Percentiles rank a stretch among this genome's conserved stretches.
Conservation (phyloP, 2,797 vertebrate species). For the Heliangelus exortis region DNA sequence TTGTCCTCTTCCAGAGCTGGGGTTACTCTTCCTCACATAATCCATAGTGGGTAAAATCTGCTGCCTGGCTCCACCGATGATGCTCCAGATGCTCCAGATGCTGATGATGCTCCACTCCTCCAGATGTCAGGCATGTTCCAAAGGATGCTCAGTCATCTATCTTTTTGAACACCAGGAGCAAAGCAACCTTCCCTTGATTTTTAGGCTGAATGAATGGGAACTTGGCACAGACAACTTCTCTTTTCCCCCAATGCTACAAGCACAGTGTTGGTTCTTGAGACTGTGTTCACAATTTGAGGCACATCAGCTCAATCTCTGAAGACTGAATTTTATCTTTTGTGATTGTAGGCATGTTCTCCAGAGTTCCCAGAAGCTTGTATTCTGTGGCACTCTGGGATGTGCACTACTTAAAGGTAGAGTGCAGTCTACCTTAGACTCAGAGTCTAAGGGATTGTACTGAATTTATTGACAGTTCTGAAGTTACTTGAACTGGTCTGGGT, state of each 20-base stretch:
- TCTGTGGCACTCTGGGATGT: background rate
- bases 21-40: background rate
- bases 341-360: rapidly evolving
- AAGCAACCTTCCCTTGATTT: background rate
- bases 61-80: rapidly evolving
- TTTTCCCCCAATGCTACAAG: background rate
- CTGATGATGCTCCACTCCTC: background rate
- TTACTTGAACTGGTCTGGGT: background rate
- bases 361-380: background rate
- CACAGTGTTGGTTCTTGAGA: background rate
- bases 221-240: background rate
- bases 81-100: no score
- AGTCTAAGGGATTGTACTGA: background rate
- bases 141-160: background rate
- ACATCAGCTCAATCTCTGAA: background rate
- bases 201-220: background rate
- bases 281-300: background rate
- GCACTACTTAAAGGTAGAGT: background rate
- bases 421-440: background rate
- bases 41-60: background rate
- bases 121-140: background rate
- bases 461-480: background rate
- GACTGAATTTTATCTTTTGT: background rate
- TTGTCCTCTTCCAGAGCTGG: rapidly evolving
- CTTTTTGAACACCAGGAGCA: background rate